phyloP scores from a whole-genome alignment of 2,797 vertebrate species.

The Helarctos malayanus region DNA sequence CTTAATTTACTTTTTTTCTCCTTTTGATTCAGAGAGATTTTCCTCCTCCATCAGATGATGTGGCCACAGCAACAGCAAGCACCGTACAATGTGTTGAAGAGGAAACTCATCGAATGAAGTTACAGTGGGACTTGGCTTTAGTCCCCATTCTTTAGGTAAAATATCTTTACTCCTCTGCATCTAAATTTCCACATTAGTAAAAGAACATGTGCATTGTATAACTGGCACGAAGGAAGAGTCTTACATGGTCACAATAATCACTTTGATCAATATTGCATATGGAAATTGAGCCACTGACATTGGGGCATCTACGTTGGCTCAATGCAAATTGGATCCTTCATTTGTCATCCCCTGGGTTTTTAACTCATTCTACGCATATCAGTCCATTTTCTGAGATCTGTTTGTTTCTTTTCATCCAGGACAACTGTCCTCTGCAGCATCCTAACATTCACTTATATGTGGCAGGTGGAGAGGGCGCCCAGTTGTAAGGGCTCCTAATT shows the following conservation, averaged over 20 bases:
- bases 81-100: neutral
- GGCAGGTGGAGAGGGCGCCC: constrained; percentile 66
- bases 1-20: constrained; percentile 61
- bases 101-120: neutral
- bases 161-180: neutral
- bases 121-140: neutral
- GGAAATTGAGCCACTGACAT: constrained; percentile 69
- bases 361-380: constrained; percentile 71
- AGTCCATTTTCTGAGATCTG: constrained; percentile 70
- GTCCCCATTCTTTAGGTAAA: neutral
- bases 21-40: constrained; percentile 79
- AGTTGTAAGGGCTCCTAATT: constrained; percentile 82
- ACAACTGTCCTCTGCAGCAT: constrained; percentile 75
- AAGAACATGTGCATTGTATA: neutral
- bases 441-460: constrained; percentile 77
- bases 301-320: constrained; percentile 81
- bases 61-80: neutral
- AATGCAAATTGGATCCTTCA: constrained; percentile 79
- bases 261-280: constrained; percentile 71
- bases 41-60: constrained; percentile 17
- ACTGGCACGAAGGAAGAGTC: constrained; percentile 45
- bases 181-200: neutral
- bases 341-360: constrained; percentile 65
- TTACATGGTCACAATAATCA: constrained; percentile 50
- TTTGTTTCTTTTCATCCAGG: constrained; percentile 79